Evolutionary conservation across 2,888 invertebrate species (phyloP).

Genomic region (Pardosa pseudoannulata): DNA sequence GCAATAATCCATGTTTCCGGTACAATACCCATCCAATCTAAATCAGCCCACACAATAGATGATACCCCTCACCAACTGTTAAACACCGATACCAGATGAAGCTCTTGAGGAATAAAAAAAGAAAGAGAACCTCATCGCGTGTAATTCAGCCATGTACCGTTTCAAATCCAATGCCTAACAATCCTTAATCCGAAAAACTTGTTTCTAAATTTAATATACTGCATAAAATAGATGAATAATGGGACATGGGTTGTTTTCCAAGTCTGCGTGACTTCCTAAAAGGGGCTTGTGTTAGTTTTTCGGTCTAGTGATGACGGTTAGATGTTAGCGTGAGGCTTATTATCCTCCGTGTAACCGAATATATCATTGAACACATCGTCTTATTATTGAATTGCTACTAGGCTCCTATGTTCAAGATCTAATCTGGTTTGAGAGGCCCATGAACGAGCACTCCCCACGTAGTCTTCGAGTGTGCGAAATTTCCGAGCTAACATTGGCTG

Average conservation of each 20-base stretch:
- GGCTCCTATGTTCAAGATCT: conserved; percentile 29
- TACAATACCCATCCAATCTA: conserved; percentile 44
- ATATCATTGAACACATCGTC: conserved; percentile 59
- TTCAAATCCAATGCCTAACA: conserved; percentile 66
- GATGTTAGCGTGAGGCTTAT: conserved; percentile 61
- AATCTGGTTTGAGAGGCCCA: conserved; percentile 13
- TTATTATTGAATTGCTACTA: conserved; percentile 59
- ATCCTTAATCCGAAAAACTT: conserved; percentile 69
- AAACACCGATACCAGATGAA: conserved; percentile 47
- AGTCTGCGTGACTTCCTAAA: conserved; percentile 67
- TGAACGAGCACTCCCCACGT: conserved; percentile 2
- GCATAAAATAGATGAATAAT: conserved; percentile 71
- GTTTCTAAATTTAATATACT: conserved; percentile 71
- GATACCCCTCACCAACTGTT: conserved; percentile 35
- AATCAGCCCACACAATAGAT: conserved; percentile 58
- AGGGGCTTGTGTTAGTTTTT: conserved; percentile 66
- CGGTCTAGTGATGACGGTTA: conserved; percentile 61
- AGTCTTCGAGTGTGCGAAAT: neutral
- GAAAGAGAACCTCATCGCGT: conserved; percentile 36
- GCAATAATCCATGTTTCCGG: conserved; percentile 67
- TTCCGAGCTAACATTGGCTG: too few species aligned
- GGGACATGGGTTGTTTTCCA: conserved; percentile 66
- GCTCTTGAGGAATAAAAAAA: conserved; percentile 51
- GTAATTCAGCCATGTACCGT: conserved; percentile 62
- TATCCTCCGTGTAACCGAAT: conserved; percentile 33